Conservation (phyloP, 92 coral and sea anemone genomes). For the Actinernus sp. region DNA sequence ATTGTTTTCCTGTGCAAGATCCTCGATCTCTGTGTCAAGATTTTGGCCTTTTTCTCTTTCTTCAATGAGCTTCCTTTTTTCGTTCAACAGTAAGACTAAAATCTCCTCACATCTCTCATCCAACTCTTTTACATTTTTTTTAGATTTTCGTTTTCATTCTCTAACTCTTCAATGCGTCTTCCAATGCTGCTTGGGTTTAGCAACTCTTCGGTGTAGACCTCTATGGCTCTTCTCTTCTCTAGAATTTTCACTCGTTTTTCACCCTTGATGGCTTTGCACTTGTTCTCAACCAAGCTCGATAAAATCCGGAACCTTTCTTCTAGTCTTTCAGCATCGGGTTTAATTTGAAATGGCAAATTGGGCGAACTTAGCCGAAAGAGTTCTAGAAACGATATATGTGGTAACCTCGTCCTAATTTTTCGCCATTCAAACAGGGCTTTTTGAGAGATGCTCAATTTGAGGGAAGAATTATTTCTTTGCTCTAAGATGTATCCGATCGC, state of each 20-base stretch:
- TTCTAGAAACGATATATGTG: constrained; percentile 9
- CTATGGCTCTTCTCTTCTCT: constrained; percentile 4
- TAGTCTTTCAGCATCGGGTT: constrained; percentile 10
- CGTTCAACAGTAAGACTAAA: too few relatives aligned
- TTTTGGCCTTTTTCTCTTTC: constrained; percentile 9
- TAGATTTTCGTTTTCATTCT: constrained; percentile 13
- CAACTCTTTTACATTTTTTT: constrained; percentile 8
- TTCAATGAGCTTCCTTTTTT: background rate
- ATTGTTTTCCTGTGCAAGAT: constrained; percentile 2
- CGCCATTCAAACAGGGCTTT: constrained; percentile 23
- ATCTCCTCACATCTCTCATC: constrained; percentile 23
- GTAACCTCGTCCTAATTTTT: constrained; percentile 5
- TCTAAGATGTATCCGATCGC: constrained; percentile 26
- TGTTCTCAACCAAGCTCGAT: constrained; percentile 1
- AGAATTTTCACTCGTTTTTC: constrained; percentile 9
- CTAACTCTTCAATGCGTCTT: constrained; percentile 6
- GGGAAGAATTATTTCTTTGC: constrained; percentile 29
- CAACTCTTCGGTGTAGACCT: constrained; percentile 9
- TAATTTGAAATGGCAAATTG: constrained; percentile 21
- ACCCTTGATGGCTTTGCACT: constrained; percentile 18
- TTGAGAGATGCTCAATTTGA: constrained; percentile 14
- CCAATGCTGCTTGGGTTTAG: constrained; percentile 21
- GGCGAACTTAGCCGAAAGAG: constrained; percentile 3
- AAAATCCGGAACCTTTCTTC: constrained; percentile 34
- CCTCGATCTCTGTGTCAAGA: background rate